A percentile compares a stretch with the other conserved stretches of the same genome.
phyloP scores from a whole-genome alignment of 2,888 invertebrate species.

The Plebejus melissa region DNA sequence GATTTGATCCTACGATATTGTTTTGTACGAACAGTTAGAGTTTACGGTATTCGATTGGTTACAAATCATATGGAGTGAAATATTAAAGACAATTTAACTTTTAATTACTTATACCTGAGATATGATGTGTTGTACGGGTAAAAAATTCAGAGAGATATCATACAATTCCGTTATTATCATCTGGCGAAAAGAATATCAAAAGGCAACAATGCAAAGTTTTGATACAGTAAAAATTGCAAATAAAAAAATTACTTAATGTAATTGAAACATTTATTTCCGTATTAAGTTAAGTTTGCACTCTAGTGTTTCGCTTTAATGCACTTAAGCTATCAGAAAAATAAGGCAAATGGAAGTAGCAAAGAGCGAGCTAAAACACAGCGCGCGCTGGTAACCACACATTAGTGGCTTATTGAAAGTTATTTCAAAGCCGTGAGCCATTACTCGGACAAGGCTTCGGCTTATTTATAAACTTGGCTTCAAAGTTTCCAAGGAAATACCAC shows the following conservation, averaged over 20 bases:
- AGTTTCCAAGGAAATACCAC: conserved; percentile 6
- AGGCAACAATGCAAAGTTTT: no score
- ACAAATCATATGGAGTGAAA: neutral
- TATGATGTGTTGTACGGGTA: neutral
- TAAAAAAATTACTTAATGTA: neutral
- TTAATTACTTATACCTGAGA: no score
- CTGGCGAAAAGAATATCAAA: no score
- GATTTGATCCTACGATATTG: conserved; percentile 18
- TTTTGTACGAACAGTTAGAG: neutral
- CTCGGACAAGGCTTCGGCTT: conserved; percentile 34
- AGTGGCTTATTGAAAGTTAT: conserved; percentile 54
- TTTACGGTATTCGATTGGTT: neutral
- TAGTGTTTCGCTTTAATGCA: conserved; percentile 33
- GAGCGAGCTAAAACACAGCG: conserved; percentile 37
- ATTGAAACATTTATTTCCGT: neutral
- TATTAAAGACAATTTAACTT: neutral
- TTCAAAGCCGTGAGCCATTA: conserved; percentile 52
- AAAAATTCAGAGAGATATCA: no score
- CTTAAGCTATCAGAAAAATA: conserved; percentile 54
- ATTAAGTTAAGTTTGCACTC: neutral
- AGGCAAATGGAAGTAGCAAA: conserved; percentile 49
- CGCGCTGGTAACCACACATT: conserved; percentile 36
- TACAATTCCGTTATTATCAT: no score
- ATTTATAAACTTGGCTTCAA: conserved; percentile 18
- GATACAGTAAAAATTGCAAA: no score